Evolutionary conservation across 2,797 vertebrate genomes (phyloP).

Genomic region (Lutjanus argentimaculatus): DNA sequence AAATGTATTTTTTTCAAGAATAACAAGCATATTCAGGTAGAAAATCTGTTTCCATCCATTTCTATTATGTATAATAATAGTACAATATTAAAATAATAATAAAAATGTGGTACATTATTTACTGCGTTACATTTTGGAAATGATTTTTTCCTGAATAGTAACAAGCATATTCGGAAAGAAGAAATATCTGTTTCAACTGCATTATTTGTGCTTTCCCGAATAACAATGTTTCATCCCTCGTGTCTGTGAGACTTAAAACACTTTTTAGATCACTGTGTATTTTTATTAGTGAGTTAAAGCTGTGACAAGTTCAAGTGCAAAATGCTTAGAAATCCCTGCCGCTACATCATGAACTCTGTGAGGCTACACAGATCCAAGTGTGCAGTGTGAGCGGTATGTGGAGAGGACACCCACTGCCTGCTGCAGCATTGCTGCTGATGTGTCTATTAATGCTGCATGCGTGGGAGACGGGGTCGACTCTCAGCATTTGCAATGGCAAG

Average conservation of each 20-base stretch:
- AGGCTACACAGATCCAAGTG: constrained; percentile 59
- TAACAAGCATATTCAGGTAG: too few relatives aligned
- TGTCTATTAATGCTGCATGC: constrained; percentile 82
- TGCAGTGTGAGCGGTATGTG: constrained; percentile 65
- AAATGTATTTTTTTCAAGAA: too few relatives aligned
- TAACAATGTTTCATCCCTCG: rapidly evolving
- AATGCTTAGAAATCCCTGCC: constrained; percentile 49
- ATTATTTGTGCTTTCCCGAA: too few relatives aligned
- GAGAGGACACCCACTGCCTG: constrained; percentile 80
- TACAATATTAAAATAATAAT: too few relatives aligned
- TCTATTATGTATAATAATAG: too few relatives aligned
- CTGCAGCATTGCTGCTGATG: constrained; percentile 77
- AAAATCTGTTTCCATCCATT: too few relatives aligned
- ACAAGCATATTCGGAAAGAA: too few relatives aligned
- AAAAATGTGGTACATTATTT: too few relatives aligned
- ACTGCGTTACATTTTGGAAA: too few relatives aligned
- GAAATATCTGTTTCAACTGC: too few relatives aligned
- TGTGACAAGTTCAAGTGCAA: constrained; percentile 26
- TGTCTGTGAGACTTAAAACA: constrained; percentile 9
- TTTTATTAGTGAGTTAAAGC: constrained; percentile 35
- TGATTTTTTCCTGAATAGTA: too few relatives aligned
- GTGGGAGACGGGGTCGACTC: constrained; percentile 81
- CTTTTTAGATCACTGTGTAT: constrained; percentile 27
- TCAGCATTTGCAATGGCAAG: constrained; percentile 66
- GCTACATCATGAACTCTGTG: constrained; percentile 53